Evolutionary conservation across 2,888 invertebrate genomes (phyloP), one percentile per base, ranked within the genome.

Genomic region (Physocephala rufipes): DNA sequence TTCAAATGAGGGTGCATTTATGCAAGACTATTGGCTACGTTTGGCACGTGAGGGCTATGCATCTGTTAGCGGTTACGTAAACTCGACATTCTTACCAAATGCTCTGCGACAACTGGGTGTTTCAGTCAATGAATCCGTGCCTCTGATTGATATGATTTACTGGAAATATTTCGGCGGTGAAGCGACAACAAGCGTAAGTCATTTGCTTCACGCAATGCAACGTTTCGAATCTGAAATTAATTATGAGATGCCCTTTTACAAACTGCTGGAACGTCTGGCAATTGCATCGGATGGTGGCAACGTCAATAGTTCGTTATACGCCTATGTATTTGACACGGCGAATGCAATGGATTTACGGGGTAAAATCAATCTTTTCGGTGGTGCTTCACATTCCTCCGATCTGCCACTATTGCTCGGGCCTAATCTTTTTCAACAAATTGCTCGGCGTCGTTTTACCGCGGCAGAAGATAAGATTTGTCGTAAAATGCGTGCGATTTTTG

Each of bases 351-450:
- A 86, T 71, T 81, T 86, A 80, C 80, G 86, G 1, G 86, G 86
- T 45, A 83, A 82, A 43, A 76, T 81, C 16, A 86, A 86, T 76
- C 75, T 84, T 1, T 86, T 86, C 72, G 85, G 84, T 0, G 92
- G 91, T 70, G 89, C 90, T n/a, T 88, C 89, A 0, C 91, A 92
- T 76, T 90, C 91, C 5, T 88, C 91, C 0, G 92, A 92, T 82
- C 83, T 92, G 71, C 87, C 92, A 13, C 86, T 91, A 45, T 82
- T 92, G 30, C 87, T 92, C 76, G 92, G 92, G 4, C 91, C 92
- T 53, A 88, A 89, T 47, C 80, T 92, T 51, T 88, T 91, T 80
- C 90, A 91, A 76, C 91, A 91, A 86, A 87, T 91, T 71, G 89
- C 90, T 1, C 88, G 92, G 45, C 87, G 91, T 62, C 88, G 90